Conservation (phyloP, 2,888 invertebrate genomes). For the Harpalus rubripes region DNA sequence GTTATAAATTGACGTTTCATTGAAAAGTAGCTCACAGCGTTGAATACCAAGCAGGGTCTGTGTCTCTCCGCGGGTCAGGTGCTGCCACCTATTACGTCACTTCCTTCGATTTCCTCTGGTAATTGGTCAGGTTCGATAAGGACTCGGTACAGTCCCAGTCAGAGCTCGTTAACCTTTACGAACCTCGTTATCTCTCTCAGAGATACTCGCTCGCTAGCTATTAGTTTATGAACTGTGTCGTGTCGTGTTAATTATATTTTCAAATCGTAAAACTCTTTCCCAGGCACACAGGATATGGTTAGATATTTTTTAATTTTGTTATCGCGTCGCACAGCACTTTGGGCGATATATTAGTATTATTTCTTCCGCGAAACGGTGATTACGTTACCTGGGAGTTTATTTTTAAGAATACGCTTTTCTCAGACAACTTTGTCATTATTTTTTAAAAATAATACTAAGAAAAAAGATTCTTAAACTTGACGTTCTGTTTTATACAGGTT, state of each 20-base stretch:
- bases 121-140: conserved; percentile 67
- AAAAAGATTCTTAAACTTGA: too few species aligned
- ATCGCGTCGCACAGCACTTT: conserved; percentile 6
- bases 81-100: conserved; percentile 67
- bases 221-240: conserved; percentile 16
- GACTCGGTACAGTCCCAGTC: conserved; percentile 59
- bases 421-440: not conserved
- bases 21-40: conserved; percentile 45
- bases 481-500: too few species aligned
- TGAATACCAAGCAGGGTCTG: conserved; percentile 59
- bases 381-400: conserved; percentile 8
- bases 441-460: too few species aligned
- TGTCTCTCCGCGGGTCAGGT: conserved; percentile 54
- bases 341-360: conserved; percentile 19
- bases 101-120: conserved; percentile 67
- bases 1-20: conserved; percentile 67
- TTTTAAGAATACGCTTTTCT: not conserved
- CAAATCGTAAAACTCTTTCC: conserved; percentile 22
- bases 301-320: conserved; percentile 39
- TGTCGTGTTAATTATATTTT: conserved; percentile 42
- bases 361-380: conserved; percentile 13
- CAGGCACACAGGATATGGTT: conserved; percentile 34
- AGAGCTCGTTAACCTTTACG: conserved; percentile 66
- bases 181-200: conserved; percentile 44
- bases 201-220: conserved; percentile 8